Evolutionary conservation across 2,797 vertebrate genomes (phyloP).

Genomic region (Hypotaenidia philippensis): DNA sequence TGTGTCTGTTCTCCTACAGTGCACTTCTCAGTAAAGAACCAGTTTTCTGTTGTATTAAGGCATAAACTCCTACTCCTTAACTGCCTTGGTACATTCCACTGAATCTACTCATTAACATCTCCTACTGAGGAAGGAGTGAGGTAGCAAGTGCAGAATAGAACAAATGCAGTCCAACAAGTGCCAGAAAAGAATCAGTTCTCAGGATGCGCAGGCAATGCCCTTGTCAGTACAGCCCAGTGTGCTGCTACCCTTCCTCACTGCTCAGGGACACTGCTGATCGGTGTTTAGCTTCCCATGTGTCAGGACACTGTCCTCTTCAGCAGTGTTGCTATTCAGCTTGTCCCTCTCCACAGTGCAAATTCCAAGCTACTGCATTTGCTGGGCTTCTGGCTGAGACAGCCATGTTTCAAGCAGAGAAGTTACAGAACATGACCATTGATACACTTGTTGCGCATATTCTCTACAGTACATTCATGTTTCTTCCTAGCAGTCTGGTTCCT

Average conservation of each 20-base stretch:
- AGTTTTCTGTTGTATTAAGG: background rate
- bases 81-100: background rate
- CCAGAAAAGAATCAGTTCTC: background rate
- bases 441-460: background rate
- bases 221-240: background rate
- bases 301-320: background rate
- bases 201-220: background rate
- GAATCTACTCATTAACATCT: background rate
- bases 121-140: background rate
- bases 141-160: background rate
- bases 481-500: background rate
- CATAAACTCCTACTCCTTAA: background rate
- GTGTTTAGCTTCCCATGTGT: background rate
- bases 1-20: background rate
- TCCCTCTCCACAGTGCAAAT: background rate
- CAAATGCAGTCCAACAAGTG: background rate
- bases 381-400: background rate
- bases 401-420: background rate
- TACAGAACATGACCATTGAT: accelerated
- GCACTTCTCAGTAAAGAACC: background rate
- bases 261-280: background rate
- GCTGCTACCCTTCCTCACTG: background rate
- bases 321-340: background rate
- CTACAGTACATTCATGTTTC: background rate
- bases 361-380: background rate